A percentile compares a stretch with the other conserved stretches of the same genome.
These are phyloP conservation scores for Drosophila ercepeae DNA, from an alignment of 1,140 invertebrate genomes.

Conservation along the genomic window DNA sequence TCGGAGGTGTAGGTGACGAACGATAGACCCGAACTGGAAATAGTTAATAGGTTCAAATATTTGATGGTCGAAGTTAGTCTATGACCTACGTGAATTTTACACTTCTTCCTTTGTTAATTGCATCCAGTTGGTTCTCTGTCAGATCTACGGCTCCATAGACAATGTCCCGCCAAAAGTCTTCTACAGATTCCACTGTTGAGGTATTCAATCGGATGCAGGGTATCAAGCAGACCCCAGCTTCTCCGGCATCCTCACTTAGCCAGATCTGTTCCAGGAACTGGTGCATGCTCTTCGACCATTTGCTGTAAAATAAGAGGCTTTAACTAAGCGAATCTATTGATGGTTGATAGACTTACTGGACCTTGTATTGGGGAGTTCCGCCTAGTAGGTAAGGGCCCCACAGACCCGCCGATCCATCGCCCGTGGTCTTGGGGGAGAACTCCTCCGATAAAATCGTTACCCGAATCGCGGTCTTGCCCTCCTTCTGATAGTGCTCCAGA, in stretches of 20 bases:
- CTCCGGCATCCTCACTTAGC: conserved; percentile 85
- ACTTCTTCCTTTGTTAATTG: conserved; percentile 84
- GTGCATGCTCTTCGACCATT: conserved; percentile 88
- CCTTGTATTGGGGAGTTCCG: conserved; percentile 85
- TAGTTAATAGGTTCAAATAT: neutral
- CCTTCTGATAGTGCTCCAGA: conserved; percentile 56
- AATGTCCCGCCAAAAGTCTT: conserved; percentile 85
- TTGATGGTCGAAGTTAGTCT: neutral
- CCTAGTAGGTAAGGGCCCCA: conserved; percentile 89
- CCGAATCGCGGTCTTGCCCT: conserved; percentile 47
- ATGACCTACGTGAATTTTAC: conserved; percentile 84
- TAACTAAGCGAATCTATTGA: neutral
- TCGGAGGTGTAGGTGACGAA: conserved; percentile 88
- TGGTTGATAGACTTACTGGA: conserved; percentile 84
- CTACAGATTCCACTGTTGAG: conserved; percentile 35
- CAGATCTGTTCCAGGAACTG: conserved; percentile 87
- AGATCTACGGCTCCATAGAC: conserved; percentile 86
- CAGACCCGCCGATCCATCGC: conserved; percentile 90
- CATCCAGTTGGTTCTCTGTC: conserved; percentile 84
- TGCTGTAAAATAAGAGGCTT: conserved; percentile 75
- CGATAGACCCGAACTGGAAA: conserved; percentile 85
- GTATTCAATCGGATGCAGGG: conserved; percentile 85
- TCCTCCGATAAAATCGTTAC: conserved; percentile 88
- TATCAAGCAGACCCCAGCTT: conserved; percentile 86
- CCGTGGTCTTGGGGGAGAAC: conserved; percentile 90